phyloP scores from a whole-genome alignment of 2,113 vertebrate species.

The Neofelis nebulosa region DNA sequence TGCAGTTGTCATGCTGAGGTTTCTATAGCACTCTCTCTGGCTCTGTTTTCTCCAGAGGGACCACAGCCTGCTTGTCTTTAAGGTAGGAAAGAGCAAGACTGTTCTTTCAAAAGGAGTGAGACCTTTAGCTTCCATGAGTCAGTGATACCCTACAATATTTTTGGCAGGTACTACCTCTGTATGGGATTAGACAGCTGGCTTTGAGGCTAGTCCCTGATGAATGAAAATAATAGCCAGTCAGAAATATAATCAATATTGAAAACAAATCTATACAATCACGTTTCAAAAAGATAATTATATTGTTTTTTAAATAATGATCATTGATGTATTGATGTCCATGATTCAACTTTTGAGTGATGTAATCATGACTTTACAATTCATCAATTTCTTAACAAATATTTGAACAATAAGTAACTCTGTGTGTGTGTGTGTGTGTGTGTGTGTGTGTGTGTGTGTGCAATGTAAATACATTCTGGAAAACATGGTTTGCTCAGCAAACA shows the following conservation, averaged over 20 bases:
- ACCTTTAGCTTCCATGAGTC: neutral
- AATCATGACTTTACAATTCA: neutral
- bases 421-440: neutral
- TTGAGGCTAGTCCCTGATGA: neutral
- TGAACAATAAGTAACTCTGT: neutral
- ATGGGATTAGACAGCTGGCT: neutral
- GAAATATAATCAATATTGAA: neutral
- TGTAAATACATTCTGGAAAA: neutral
- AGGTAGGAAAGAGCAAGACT: neutral
- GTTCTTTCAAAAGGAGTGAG: neutral
- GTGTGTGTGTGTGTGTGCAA: neutral
- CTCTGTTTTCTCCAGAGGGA: neutral
- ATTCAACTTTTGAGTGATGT: conserved; percentile 9
- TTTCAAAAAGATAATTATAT: neutral
- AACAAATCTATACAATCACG: neutral
- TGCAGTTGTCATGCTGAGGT: neutral
- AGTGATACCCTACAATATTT: neutral
- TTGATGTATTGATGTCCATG: neutral
- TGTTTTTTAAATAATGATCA: neutral
- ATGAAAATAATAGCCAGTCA: neutral
- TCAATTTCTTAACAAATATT: neutral
- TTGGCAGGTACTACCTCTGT: neutral
- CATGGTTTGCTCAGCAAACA: neutral
- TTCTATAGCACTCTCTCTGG: neutral
- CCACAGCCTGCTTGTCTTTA: neutral